Evolutionary conservation across 2,888 invertebrate species (phyloP), one percentile per base, ranked within the genome.

Genomic region (Sericinus montela): DNA sequence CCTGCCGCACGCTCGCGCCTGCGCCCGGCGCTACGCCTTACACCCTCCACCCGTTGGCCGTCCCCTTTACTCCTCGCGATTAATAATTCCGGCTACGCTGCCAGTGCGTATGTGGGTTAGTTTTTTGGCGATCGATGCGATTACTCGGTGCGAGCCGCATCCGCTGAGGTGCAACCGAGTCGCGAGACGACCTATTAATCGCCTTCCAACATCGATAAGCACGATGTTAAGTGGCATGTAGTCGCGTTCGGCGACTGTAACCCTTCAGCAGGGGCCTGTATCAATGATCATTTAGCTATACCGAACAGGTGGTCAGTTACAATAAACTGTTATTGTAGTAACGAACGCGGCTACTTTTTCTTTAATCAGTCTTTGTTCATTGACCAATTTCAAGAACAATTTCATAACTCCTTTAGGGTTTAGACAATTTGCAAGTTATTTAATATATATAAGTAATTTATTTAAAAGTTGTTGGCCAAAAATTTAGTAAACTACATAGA

Each of bases 71-170:
- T 77, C 77, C 78, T 68, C 75, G 64, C 85, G 83, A 86, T 87
- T 87, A 87, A 87, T 87, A 87, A 87, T 87, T 87, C 87, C 77
- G 75, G 82, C 85, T 87, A 87, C 85, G 86, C 85, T 86, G 80
- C 81, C 84, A 81, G 85, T 87, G 87, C 87, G 87, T 87, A 87
- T 87, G 83, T 87, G 86, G 87, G 86, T 86, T 86, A 86, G 85
- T 87, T 87, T 87, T 87, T 87, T 84, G 86, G 84, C 87, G 87
- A 87, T 87, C 87, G 86, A 87, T 87, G 83, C 75, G 78, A 84
- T 84, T 84, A 83, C 82, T 81, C 68, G 78, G 72, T 82, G 79
- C 76, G 77, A 80, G 78, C 67, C 72, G 67, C 73, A 80, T 85
- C 83, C 80, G 29, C 29, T 29, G 68, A 67, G 76, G 69, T 84